Conservation (phyloP, 2,797 vertebrate species). For the Amblyopsis hoosieri region DNA sequence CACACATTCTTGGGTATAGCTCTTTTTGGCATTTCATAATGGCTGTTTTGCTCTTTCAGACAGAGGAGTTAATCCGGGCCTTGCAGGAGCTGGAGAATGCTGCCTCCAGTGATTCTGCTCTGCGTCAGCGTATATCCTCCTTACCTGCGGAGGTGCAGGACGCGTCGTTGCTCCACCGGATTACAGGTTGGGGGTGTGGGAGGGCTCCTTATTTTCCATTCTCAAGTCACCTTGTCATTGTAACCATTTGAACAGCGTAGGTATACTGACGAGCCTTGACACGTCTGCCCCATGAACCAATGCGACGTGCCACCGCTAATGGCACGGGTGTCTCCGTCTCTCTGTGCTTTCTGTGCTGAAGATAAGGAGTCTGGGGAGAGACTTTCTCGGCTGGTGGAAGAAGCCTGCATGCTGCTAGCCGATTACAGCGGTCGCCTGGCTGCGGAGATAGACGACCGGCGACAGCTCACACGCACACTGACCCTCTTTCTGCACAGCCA, state of each 20-base stretch:
- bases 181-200: slow-evolving; percentile 83
- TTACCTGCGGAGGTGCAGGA: slow-evolving; percentile 96
- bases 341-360: slow-evolving; percentile 63
- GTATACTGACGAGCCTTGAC: not conserved
- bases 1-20: no score
- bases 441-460: slow-evolving; percentile 96
- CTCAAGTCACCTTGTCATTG: not conserved
- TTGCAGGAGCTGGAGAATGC: slow-evolving; percentile 98
- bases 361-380: slow-evolving; percentile 97
- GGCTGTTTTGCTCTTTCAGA: slow-evolving; percentile 70
- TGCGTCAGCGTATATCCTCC: slow-evolving; percentile 94
- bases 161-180: slow-evolving; percentile 91
- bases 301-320: not conserved
- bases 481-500: slow-evolving; percentile 94
- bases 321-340: slow-evolving; percentile 28
- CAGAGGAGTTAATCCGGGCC: slow-evolving; percentile 92
- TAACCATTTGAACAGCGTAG: not conserved
- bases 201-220: no score
- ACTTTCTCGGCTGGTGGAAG: slow-evolving; percentile 95
- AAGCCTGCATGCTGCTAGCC: slow-evolving; percentile 97
- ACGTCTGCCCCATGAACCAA: slow-evolving; percentile 5
- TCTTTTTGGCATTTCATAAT: no score
- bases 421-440: slow-evolving; percentile 98
- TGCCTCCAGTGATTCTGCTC: slow-evolving; percentile 90
- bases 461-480: slow-evolving; percentile 94